Base-by-base conservation (phyloP, 2,797 vertebrate species). In the Nyctalus aviator region DNA sequence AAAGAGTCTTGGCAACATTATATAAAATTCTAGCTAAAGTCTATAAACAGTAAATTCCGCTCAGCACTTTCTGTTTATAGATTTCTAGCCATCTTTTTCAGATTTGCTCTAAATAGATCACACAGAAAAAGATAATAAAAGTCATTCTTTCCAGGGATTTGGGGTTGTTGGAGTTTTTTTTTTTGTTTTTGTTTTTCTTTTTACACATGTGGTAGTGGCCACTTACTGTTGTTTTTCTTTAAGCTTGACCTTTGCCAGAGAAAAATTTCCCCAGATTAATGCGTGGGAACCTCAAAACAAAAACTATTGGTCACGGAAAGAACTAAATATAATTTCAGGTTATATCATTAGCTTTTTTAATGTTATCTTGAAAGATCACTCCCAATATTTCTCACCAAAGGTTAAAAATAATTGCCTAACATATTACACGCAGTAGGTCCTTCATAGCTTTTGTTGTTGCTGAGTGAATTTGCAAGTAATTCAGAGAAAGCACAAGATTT, bases 51-150 rank as follows among this genome's bases (percentile, higher is more conserved):
- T 94, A 71, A 94, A 89, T 94, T 96, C 75, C 21, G 69, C 30
- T 85, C 87, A 90, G 81, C 86, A 89, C 72, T 94, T 96, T 96
- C 78, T 90, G 84, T 94, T 94, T 95, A 90, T 87, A 89, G 81
- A 83, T 91, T 81, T 94, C 62, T 90, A 84, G 59, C 53, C 72
- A 79, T 86, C 78, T 90, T 96, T 91, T 64, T 81, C 77, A 94
- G 88, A 87, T 92, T 92, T n/a, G n/a, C 27, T 96, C 92, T 96
- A 94, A 96, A 91, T 96, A 76, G 90, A 73, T 96, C 84, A 94
- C 14, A 73, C n/a, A 77, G 37, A 35, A 87, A 82, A 96, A 93
- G n/a, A 84, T 94, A 96, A 93, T 83, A 86, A 41, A 96, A 96
- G 66, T 88, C 48, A 88, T 88, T 94, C 84, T 94, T 95, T 94